phyloP scores from a whole-genome alignment of 2,888 invertebrate species.

The Platerodrilus igneus region DNA sequence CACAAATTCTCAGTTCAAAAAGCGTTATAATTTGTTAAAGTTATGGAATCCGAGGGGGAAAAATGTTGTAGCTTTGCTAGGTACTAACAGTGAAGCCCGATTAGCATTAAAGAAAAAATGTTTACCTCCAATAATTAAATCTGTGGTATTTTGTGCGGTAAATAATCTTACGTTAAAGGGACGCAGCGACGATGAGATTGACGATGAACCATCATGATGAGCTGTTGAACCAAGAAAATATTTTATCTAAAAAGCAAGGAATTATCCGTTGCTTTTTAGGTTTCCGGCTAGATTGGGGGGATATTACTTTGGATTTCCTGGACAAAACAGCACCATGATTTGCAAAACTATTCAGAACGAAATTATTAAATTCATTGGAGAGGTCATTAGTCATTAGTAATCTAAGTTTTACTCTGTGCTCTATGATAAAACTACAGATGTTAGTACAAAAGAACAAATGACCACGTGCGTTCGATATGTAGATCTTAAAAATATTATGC shows the following conservation, averaged over 20 bases:
- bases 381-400: neutral
- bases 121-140: conserved; percentile 1
- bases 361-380: neutral
- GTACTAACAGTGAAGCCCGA: neutral
- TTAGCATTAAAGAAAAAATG: conserved; percentile 1
- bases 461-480: conserved; percentile 4
- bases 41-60: no score
- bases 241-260: neutral
- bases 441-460: neutral
- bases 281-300: conserved; percentile 3
- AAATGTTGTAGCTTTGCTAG: neutral
- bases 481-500: neutral
- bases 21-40: no score
- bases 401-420: conserved; percentile 7
- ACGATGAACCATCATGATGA: no score
- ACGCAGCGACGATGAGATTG: conserved; percentile 3
- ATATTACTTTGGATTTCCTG: neutral
- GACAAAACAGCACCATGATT: neutral
- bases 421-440: conserved; percentile 5
- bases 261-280: neutral
- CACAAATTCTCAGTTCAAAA: no score
- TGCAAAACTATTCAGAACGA: conserved; percentile 6
- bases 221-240: no score
- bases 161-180: conserved; percentile 6
- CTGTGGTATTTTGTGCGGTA: conserved; percentile 3